Evolutionary conservation across 1,140 invertebrate genomes (phyloP), one percentile per base, ranked within the genome.

Genomic region (Pararge aegeria): DNA sequence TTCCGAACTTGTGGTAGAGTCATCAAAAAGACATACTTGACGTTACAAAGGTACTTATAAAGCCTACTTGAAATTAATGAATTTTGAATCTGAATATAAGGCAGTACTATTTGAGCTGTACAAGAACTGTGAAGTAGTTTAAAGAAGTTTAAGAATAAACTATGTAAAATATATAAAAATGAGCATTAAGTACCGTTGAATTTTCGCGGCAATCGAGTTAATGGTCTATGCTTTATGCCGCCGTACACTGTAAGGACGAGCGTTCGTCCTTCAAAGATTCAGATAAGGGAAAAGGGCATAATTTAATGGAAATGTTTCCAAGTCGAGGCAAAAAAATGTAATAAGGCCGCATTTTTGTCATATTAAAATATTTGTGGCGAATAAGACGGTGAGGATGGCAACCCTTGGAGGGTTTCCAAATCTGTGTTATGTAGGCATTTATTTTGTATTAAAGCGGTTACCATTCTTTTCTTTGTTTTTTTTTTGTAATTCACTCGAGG

Each of bases 271-370:
- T 51, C 27, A 18, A 51, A 51, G 20, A 51, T 51, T 51, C 49
- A 34, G 49, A 51, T 34, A 52, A 27, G 38, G 38, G 16, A 18
- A 27, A 34, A 42, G 16, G 52, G 38, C 52, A 55, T 65, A 68
- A 69, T 64, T 57, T 69, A 64, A 75, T 70, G 64, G 59, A 75
- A 70, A 72, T 66, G 49, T 68, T 50, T 62, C 52, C 59, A 64
- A 68, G 51, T 59, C 50, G 15, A 42, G 56, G 18, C 50, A 68
- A n/a, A n/a, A 67, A 69, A 68, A 68, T 70, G 58, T 66, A 64
- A 69, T 67, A 69, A 57, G 46, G 30, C 50, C 37, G 16, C 20
- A 49, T 61, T 66, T 68, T 66, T 62, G 62, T 64, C 21, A 48
- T 67, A 67, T 72, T 71, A 68, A 66, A 71, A 73, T 53, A 24